Conservation (phyloP, 2,797 vertebrate genomes). For the Muscicapa comitata region DNA sequence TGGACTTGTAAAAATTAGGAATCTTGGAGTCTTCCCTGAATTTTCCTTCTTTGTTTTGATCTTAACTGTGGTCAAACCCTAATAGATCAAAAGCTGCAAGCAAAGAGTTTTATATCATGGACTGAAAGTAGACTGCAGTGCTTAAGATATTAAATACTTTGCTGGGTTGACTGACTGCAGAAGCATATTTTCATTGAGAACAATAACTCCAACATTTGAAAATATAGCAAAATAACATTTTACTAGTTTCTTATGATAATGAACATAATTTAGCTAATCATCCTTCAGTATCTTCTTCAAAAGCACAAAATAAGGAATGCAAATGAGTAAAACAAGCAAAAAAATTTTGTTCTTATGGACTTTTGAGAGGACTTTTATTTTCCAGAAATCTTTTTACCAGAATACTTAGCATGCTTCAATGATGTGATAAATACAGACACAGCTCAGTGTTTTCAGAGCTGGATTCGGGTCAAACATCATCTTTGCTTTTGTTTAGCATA, state of each 20-base stretch:
- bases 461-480: conserved; percentile 37
- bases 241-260: neutral
- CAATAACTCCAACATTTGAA: neutral
- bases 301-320: neutral
- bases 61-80: neutral
- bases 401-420: conserved; percentile 37
- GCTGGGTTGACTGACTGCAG: neutral
- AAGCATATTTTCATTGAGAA: neutral
- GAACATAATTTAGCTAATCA: neutral
- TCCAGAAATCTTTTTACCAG: neutral
- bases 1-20: neutral
- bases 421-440: conserved; percentile 35
- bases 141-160: neutral
- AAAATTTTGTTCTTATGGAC: neutral
- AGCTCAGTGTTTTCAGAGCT: neutral
- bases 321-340: neutral
- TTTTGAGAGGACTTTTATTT: neutral
- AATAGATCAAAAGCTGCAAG: neutral
- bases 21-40: neutral
- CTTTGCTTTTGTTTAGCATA: conserved; percentile 58
- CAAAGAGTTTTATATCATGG: neutral
- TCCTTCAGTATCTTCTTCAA: neutral
- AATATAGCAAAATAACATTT: neutral
- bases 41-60: neutral
- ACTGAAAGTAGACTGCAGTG: neutral